Conservation (phyloP, 2,888 invertebrate species). For the Cyrtodaria siliqua region DNA sequence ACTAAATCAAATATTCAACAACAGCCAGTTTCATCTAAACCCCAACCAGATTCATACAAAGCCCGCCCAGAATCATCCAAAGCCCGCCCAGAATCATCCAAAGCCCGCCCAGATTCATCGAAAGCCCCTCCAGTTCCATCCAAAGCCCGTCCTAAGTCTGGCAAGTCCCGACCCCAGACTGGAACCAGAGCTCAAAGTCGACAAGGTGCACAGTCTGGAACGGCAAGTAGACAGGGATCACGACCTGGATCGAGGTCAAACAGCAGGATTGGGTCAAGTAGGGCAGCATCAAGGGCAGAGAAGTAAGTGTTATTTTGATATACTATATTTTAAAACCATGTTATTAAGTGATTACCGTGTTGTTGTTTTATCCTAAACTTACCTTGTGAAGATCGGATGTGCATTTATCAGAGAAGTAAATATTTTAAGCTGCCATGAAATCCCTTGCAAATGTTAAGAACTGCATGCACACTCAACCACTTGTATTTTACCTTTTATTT, state of each 20-base stretch:
- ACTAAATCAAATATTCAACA: no score
- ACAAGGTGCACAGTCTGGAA: constrained; percentile 42
- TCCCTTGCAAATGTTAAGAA: no score
- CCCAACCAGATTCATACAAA: constrained; percentile 32
- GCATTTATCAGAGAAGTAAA: no score
- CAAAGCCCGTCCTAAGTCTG: constrained; percentile 59
- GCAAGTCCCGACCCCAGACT: constrained; percentile 56
- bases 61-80: constrained; percentile 26
- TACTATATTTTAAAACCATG: no score
- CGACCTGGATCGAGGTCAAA: constrained; percentile 69
- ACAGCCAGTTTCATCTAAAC: no score
- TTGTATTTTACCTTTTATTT: no score
- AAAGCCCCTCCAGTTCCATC: constrained; percentile 20
- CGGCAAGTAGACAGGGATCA: constrained; percentile 53
- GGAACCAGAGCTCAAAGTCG: constrained; percentile 30
- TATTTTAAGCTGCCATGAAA: no score
- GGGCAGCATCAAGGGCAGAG: constrained; percentile 65
- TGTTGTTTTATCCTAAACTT: no score
- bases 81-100: not conserved
- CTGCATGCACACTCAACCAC: no score
- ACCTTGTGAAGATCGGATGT: no score
- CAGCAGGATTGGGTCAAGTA: constrained; percentile 69
- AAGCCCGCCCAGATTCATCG: constrained; percentile 6
- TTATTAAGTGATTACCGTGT: no score
- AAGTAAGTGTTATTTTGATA: constrained; percentile 61